phyloP scores from a whole-genome alignment of 2,797 vertebrate genomes.

The Staurois parvus region DNA sequence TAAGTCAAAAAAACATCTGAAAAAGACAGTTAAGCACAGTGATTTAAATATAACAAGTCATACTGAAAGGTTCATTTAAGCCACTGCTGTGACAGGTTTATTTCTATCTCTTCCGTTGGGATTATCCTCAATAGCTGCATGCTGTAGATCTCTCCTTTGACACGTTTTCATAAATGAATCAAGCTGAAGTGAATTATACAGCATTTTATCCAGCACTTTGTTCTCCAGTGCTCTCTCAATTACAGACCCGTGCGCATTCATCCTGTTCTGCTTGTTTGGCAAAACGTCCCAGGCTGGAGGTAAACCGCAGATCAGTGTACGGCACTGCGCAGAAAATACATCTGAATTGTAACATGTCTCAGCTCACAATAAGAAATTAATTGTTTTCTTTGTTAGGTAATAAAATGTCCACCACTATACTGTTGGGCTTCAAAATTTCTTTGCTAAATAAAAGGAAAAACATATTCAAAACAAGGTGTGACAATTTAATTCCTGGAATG shows the following conservation, averaged over 20 bases:
- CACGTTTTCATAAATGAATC: slow-evolving; percentile 24
- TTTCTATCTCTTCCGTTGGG: slow-evolving; percentile 10
- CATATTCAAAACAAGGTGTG: too few species aligned
- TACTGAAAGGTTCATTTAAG: slow-evolving; percentile 15
- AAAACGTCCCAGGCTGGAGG: neutral
- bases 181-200: slow-evolving; percentile 22
- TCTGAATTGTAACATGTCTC: neutral
- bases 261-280: slow-evolving; percentile 2
- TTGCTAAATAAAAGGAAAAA: too few species aligned
- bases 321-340: neutral
- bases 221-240: neutral
- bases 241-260: neutral
- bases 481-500: too few species aligned
- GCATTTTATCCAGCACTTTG: slow-evolving; percentile 27
- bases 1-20: slow-evolving; percentile 1
- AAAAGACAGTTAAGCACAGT: slow-evolving; percentile 1
- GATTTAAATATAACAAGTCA: slow-evolving; percentile 19
- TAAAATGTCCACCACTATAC: too few species aligned
- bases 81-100: slow-evolving; percentile 17
- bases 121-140: slow-evolving; percentile 8
- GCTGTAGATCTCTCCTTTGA: slow-evolving; percentile 7
- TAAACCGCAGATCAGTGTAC: neutral
- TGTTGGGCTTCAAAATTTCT: neutral
- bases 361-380: neutral
- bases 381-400: neutral